These are phyloP conservation scores for Trilocha varians DNA, from an alignment of 2,888 invertebrate genomes.

Conservation along the genomic window DNA sequence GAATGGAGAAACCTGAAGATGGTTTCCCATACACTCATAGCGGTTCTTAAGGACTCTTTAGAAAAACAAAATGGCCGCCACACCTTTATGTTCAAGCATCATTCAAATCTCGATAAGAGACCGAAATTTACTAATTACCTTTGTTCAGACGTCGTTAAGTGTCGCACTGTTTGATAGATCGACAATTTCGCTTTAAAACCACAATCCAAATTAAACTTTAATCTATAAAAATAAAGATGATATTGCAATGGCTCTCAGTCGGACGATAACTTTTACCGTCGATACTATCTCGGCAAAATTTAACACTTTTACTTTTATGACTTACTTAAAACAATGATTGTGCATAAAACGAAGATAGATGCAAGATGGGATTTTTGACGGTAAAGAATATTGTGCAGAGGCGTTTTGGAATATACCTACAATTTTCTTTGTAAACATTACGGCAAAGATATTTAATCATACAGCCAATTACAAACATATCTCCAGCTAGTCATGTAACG, in stretches of 20 bases:
- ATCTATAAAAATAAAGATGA: neutral
- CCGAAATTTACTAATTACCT: constrained; percentile 5
- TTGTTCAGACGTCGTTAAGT: neutral
- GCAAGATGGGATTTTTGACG: neutral
- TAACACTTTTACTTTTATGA: constrained; percentile 50
- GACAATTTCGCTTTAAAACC: neutral
- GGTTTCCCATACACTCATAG: too few species aligned
- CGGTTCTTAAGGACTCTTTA: too few species aligned
- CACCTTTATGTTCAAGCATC: too few species aligned
- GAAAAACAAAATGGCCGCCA: neutral
- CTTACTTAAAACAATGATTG: constrained; percentile 47
- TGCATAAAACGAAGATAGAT: constrained; percentile 25
- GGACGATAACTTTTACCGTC: constrained; percentile 13
- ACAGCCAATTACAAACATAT: neutral
- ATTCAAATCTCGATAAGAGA: neutral
- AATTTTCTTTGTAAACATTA: neutral
- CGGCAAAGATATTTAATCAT: neutral
- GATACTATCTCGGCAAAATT: constrained; percentile 20
- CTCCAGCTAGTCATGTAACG: neutral
- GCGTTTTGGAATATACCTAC: too few species aligned
- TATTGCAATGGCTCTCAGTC: neutral
- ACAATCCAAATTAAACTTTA: neutral
- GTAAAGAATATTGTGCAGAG: neutral
- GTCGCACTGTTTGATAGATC: neutral
- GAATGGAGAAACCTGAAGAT: too few species aligned